Base-by-base conservation (phyloP, 2,888 invertebrate genomes). In the Charanyca ferruginea region DNA sequence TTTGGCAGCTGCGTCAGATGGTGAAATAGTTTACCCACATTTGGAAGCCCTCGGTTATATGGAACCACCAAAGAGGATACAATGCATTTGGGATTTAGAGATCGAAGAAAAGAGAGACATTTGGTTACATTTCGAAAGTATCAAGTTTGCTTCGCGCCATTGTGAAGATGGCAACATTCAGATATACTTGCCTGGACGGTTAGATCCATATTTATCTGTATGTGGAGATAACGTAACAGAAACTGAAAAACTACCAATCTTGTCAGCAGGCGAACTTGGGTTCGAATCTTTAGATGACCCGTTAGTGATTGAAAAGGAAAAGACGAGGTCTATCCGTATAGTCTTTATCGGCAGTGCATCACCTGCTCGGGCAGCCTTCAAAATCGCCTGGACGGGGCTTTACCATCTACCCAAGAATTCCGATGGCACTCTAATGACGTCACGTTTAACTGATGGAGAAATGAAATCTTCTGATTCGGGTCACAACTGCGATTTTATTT, bases 341-440 rank as follows among this genome's bases (percentile, higher is more conserved):
- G 97, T 97, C 58, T 98, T 97, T 71, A 97, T 97, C 0, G 97
- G 97, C 0, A 97, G 98, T 45, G 97, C 97, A 0, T 97, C 98
- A 74, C 98, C 98, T 0, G 98, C 98, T 0, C 96, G 98, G 67
- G 98, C 98, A 11, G 97, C 98, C 13, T 98, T 98, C 87, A 98
- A 98, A 87, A 97, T 98, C 41, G 98, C 98, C 16, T 98, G 98
- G 98, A 98, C 98, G 2, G 98, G 98, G 81, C 95, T 98, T 45
- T 98, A 97, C 87, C 98, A 98, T 90, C 93, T 98, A 80, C 98
- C 98, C 0, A 96, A 98, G 79, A 98, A 98, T 90, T 96, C 97
- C 22, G 98, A 98, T 79, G 98, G 98, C 0, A 97, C 97, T 25
- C 90, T 97, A 42, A 97, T 98, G 96, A 97, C 98, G 0, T 98